Evolutionary conservation across 2,888 invertebrate species (phyloP).

Genomic region (Aphodius granarius): DNA sequence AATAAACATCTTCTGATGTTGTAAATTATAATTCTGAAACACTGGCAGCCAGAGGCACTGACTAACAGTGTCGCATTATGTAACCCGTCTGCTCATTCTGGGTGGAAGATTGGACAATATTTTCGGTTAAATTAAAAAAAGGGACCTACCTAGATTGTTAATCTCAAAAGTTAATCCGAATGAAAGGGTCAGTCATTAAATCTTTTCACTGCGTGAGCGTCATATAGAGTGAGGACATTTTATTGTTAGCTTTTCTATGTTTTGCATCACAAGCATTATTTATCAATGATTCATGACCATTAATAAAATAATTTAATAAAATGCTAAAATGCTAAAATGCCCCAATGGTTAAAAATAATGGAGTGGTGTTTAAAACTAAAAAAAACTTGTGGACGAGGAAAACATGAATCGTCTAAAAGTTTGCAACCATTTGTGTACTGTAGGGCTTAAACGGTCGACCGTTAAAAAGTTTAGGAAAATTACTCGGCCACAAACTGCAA

Average conservation of each 20-base stretch:
- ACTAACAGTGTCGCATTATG: not conserved
- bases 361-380: not conserved
- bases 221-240: not conserved
- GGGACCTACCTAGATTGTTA: not conserved
- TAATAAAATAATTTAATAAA: too few relatives aligned
- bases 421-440: not conserved
- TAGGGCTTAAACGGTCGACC: not conserved
- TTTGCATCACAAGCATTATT: too few relatives aligned
- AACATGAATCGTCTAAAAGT: not conserved
- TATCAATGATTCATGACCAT: too few relatives aligned
- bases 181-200: too few relatives aligned
- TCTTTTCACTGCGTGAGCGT: too few relatives aligned
- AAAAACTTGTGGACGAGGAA: not conserved
- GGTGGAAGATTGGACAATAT: not conserved
- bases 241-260: too few relatives aligned
- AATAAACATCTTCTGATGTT: not conserved
- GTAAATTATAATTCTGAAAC: not conserved
- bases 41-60: not conserved
- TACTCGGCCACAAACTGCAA: not conserved
- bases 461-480: constrained; percentile 7
- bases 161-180: not conserved
- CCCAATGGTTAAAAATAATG: not conserved
- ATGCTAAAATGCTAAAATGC: too few relatives aligned
- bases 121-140: not conserved
- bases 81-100: not conserved